Conservation (phyloP, 2,113 vertebrate genomes). For the Perognathus longimembris region DNA sequence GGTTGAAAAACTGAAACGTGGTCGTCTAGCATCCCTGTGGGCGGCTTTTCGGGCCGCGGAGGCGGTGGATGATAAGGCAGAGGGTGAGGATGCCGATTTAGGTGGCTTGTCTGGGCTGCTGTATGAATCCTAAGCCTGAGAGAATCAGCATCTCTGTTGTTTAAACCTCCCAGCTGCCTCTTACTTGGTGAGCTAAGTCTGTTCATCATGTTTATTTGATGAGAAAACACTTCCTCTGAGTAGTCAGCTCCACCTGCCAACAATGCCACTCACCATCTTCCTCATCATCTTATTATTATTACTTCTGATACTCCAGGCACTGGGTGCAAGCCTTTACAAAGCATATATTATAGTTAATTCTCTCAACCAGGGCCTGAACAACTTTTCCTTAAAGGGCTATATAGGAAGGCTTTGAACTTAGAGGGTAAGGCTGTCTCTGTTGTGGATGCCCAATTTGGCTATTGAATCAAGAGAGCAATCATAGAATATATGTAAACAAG, state of each 20-base stretch:
- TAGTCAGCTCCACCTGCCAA: background rate
- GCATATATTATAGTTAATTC: background rate
- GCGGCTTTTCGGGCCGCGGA: slow-evolving; percentile 27
- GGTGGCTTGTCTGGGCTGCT: background rate
- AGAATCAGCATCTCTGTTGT: background rate
- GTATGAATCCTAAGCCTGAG: background rate
- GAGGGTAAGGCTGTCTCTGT: background rate
- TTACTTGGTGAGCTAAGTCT: background rate
- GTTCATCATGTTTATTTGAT: slow-evolving; percentile 48
- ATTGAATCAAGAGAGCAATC: background rate
- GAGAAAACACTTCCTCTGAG: background rate
- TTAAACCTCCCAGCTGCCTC: background rate
- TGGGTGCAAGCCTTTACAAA: background rate
- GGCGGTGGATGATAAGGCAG: too few relatives aligned
- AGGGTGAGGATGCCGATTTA: background rate
- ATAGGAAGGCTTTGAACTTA: background rate
- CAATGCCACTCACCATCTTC: background rate
- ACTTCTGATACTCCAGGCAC: background rate
- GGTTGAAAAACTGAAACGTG: slow-evolving; percentile 81
- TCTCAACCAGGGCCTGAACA: background rate
- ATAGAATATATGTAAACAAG: background rate
- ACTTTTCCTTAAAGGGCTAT: slow-evolving; percentile 32
- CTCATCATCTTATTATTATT: too few relatives aligned
- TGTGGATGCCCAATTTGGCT: background rate
- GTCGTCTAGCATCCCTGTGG: slow-evolving; percentile 57